A percentile compares a stretch with the other conserved stretches of the same genome.
These are phyloP conservation scores for Anagyrus pseudococci DNA, from an alignment of 2,888 invertebrate species.

Conservation along the genomic window DNA sequence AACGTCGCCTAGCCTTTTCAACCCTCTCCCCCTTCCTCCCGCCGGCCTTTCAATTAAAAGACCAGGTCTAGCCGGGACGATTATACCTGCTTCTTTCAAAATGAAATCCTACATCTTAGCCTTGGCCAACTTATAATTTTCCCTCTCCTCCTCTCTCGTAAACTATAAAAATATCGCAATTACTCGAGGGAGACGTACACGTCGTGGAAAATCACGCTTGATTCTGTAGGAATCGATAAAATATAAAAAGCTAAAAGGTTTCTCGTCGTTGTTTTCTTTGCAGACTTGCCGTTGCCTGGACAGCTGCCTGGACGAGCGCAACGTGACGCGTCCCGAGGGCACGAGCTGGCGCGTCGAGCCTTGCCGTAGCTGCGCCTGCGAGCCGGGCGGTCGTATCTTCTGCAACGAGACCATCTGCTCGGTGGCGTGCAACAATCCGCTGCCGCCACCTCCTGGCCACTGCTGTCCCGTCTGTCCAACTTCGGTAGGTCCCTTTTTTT, in stretches of 20 bases:
- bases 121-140: too few relatives aligned
- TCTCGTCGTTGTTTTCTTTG: neutral
- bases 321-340: conserved; percentile 53
- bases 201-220: too few relatives aligned
- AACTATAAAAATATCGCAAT: too few relatives aligned
- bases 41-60: too few relatives aligned
- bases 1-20: too few relatives aligned
- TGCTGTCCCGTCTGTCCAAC: conserved; percentile 55
- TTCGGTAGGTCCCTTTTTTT: neutral
- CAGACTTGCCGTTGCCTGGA: conserved; percentile 55
- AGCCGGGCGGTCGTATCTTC: conserved; percentile 50
- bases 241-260: neutral
- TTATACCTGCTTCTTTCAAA: too few relatives aligned
- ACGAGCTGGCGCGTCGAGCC: conserved; percentile 52
- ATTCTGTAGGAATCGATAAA: too few relatives aligned
- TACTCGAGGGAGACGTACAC: too few relatives aligned
- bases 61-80: too few relatives aligned
- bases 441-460: conserved; percentile 50
- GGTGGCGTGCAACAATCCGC: conserved; percentile 51
- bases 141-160: too few relatives aligned
- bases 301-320: conserved; percentile 52
- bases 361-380: conserved; percentile 55
- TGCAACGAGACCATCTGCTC: conserved; percentile 57
- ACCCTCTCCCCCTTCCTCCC: too few relatives aligned
- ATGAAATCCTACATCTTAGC: too few relatives aligned